Base-by-base conservation (phyloP, 2,888 invertebrate species). In the Arrhopalites spinosus region DNA sequence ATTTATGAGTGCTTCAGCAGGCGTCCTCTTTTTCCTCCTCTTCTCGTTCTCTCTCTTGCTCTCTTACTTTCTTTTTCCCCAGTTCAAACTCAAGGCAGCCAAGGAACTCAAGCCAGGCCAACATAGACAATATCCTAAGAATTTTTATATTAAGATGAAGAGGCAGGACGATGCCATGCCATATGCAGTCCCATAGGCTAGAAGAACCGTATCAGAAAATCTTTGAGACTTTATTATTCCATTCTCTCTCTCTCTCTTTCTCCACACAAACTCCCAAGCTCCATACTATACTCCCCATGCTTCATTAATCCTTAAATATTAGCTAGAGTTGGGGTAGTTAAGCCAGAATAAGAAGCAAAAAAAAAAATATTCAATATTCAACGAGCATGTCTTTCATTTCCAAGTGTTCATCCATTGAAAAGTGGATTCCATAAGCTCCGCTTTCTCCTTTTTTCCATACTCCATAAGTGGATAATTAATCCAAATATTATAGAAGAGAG, bases 221-320 rank as follows among this genome's bases (percentile, higher is more conserved):
- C 53, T 56, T 20, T 27, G 36, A 36, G 45, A 66, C 53, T 73
- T 73, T 73, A 67, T 73, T 67, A 66, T 73, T 66, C 67, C 59
- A 74, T 56, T 56, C 56, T 7, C 36, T 36, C 43, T 43, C 36
- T 17, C n/a, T 20, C 36, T 36, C 36, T 36, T 11, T 36, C 11
- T 3, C 5, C 11, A 8, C 17, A 27, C 15, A 30, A 30, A 2
- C 36, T 43, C 43, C 11, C 67, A 43, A n/a, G n/a, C 67, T 36
- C 23, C 20, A 20, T 72, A 61, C 13, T 50, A 20, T 43, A 78
- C 56, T 69, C 74, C 75, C 75, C 68, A 79, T 79, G 80, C 79
- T 80, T 81, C 79, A 79, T 80, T 81, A 80, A 78, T 80, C 79
- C 78, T 78, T 80, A 80, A 80, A 80, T 80, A 79, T 81, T 81